Evolutionary conservation across 2,888 invertebrate genomes (phyloP), one percentile per base, ranked within the genome.

Genomic region (Chloroclysta siterata): DNA sequence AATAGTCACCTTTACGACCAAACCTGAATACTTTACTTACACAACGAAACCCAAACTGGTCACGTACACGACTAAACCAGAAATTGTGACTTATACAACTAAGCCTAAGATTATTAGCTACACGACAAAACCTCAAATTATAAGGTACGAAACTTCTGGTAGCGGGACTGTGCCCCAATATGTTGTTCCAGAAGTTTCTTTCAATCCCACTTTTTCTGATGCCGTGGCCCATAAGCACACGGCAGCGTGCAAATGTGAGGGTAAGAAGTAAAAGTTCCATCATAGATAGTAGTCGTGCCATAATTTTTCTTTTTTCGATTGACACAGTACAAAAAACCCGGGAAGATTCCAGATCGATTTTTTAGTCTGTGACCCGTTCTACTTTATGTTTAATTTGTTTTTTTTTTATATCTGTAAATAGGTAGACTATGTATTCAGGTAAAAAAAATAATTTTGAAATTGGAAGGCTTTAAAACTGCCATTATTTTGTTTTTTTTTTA

Each of bases 171-270:
- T 88, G 65, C 90, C 89, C 0, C 90, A 89, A 33, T 87, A 89
- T n/a, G 87, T 86, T 0, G 86, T 87, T 0, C 90, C 92, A 0
- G 84, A 82, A 0, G 82, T 85, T 0, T 80, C 87, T 0, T 86
- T 82, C 50, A 89, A 85, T 64, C 90, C 90, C 0, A 80, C 82
- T 0, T 90, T 92, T 44, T 72, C 85, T 0, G 87, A 86, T 8
- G 60, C 88, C 0, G 80, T 88, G 0, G 85, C 86, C 0, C 92
- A 93, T 56, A 77, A 77, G 1, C 93, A 92, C 59, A 82, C 82
- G 7, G 81, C 83, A 0, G 76, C 84, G 7, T 93, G 93, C 81
- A 90, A 93, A 59, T 93, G 93, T 60, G 87, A 90, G 50, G 87
- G 84, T 29, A 89, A 89, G 59, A 88, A 90, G 60, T 80, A 73